Base-by-base conservation (phyloP, 2,888 invertebrate species). In the Pherbina coryleti region DNA sequence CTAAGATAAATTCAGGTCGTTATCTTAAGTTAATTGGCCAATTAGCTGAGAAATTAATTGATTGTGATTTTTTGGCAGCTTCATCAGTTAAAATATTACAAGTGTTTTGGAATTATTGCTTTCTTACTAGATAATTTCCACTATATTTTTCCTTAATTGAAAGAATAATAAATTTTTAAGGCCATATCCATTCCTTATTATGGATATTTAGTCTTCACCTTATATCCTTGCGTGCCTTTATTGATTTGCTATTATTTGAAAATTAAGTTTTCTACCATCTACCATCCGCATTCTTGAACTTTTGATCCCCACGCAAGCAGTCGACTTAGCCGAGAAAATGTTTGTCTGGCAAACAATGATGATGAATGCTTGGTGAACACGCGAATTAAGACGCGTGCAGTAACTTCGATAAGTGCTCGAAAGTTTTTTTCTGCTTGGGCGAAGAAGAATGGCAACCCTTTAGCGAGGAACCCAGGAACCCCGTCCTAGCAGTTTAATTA, bases 191-290 rank as follows among this genome's bases (percentile, higher is more conserved):
- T 37, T 7, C 8, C 7, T 37, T 37, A 1, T 37, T 5, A 31
- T 4, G 31, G 5, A 4, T 37, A 37, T 7, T 8, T 37, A 5
- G 1, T 19, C 55, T 8, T 9, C 14, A 22, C n/a, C 19, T 19
- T 9, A 19, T 5, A 19, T 7, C 19, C 55, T 19, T 22, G 14
- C 55, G 11, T 5, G 3, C 17, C 44, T 67, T 37, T 8, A 67
- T 67, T 37, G 67, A 67, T 67, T 67, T 34, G 34, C 67, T 37
- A 44, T 67, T 67, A 67, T 44, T 44, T 67, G 67, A 14, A 67
- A 67, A 67, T 44, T 67, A 67, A 67, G 44, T 44, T 67, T 37
- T 44, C 19, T 19, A 19, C 37, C 34, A n/a, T 9, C 31, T 17
- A n/a, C 37, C 37, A 11, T 11, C 22, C 31, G 62, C 34, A 66